Conservation (phyloP, 64 coral and sea anemone species). For the Pachyseris speciosa region DNA sequence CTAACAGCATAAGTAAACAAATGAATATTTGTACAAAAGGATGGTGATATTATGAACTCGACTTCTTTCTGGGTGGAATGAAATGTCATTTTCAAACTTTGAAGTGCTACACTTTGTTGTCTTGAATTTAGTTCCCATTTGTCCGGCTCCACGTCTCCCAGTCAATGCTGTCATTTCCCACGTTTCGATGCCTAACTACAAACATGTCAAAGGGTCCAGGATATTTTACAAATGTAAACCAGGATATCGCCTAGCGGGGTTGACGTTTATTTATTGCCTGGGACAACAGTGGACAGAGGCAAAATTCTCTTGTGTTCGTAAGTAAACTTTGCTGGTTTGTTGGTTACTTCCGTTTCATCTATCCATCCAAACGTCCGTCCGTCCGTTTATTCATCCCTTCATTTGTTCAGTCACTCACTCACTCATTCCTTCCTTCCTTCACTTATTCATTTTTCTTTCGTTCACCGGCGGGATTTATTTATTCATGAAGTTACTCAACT, state of each 20-base stretch:
- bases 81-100: no score
- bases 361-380: neutral
- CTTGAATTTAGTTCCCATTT: neutral
- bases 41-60: no score
- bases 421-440: no score
- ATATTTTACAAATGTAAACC: conserved; percentile 1
- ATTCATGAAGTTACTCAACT: no score
- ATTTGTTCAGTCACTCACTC: neutral
- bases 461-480: no score
- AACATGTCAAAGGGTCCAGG: neutral
- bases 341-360: no score
- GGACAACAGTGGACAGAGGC: neutral
- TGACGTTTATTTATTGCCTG: neutral
- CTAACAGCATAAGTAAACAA: neutral
- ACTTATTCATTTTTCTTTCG: no score
- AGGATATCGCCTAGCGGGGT: neutral
- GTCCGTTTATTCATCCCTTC: neutral
- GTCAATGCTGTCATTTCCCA: conserved; percentile 1
- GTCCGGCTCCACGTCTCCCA: neutral
- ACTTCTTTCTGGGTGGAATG: no score
- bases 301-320: conserved; percentile 7
- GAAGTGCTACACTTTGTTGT: neutral
- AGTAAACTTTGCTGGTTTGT: neutral
- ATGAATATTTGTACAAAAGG: no score
- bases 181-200: neutral